phyloP scores from a whole-genome alignment of 2,888 invertebrate genomes.

The Torymus texanus region DNA sequence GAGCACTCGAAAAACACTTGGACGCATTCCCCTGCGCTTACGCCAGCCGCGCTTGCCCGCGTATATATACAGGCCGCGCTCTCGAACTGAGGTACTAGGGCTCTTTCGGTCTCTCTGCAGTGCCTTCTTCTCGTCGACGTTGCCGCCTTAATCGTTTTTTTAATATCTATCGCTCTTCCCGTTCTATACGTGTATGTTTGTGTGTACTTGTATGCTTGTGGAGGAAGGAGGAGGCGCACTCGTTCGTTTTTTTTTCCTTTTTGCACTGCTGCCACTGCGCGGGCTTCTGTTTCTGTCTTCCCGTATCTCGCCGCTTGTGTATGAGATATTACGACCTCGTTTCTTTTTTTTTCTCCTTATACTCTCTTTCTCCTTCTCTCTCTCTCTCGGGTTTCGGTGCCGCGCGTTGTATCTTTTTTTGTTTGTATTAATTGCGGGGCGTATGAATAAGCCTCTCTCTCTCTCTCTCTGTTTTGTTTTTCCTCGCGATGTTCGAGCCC shows the following conservation, averaged over 20 bases:
- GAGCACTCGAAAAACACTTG: conserved; percentile 75
- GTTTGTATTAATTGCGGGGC: conserved; percentile 35
- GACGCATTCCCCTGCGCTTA: conserved; percentile 73
- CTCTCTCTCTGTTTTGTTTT: not conserved
- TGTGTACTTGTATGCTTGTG: not conserved
- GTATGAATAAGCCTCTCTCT: conserved; percentile 4
- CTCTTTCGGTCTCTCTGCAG: not conserved
- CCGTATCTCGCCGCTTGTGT: no score
- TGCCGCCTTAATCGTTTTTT: conserved; percentile 41
- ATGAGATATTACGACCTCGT: no score
- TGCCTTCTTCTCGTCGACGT: not conserved
- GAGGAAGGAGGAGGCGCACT: no score
- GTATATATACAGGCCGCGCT: not conserved
- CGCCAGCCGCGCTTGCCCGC: conserved; percentile 63
- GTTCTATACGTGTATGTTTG: not conserved
- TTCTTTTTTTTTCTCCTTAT: not conserved
- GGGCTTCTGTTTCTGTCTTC: conserved; percentile 7
- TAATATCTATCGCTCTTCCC: conserved; percentile 28
- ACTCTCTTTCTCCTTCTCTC: conserved; percentile 4
- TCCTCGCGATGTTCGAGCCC: not conserved
- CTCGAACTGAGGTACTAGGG: conserved; percentile 1
- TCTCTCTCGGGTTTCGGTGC: not conserved
- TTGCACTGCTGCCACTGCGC: not conserved
- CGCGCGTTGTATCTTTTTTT: not conserved
- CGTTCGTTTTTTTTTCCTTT: conserved; percentile 1